phyloP scores from a whole-genome alignment of 2,888 invertebrate genomes.

The Gastrophysa polygoni region DNA sequence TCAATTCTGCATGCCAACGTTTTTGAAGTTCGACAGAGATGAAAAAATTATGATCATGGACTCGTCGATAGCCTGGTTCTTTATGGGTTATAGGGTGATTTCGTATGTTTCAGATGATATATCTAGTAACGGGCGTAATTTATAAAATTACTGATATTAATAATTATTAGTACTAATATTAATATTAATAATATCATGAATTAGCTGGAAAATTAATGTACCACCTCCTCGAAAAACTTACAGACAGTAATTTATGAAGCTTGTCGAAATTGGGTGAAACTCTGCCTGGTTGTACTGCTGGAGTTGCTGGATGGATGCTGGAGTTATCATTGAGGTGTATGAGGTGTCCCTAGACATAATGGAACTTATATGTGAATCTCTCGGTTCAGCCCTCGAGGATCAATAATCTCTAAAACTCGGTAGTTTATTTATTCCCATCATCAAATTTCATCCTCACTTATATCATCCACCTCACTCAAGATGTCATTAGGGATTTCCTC shows the following conservation, averaged over 20 bases:
- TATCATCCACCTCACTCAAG: not conserved
- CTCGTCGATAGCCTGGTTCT: constrained; percentile 31
- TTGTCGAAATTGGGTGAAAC: constrained; percentile 23
- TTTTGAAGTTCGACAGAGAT: constrained; percentile 22
- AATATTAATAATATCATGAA: too few species aligned
- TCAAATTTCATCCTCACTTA: not conserved
- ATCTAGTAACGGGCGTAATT: constrained; percentile 23
- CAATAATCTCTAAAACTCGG: constrained; percentile 13
- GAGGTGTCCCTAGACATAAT: constrained; percentile 17
- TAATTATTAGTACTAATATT: too few species aligned
- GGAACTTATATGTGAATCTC: constrained; percentile 9
- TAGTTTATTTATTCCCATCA: not conserved
- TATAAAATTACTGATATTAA: too few species aligned
- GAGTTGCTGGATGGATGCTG: too few species aligned
- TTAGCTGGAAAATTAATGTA: too few species aligned
- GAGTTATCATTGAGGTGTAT: constrained; percentile 33
- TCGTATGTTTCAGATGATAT: constrained; percentile 8
- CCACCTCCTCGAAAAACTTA: too few species aligned
- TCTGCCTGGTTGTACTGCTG: constrained; percentile 14
- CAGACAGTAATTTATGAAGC: constrained; percentile 30
- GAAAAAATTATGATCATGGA: constrained; percentile 33
- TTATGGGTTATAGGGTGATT: not conserved
- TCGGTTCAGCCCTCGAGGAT: not conserved
- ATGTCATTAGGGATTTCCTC: not conserved
- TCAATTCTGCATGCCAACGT: constrained; percentile 15